A percentile compares a stretch with the other conserved stretches of the same genome.
Evolutionary conservation across 2,797 vertebrate genomes (phyloP).

Genomic region (Micropoecilia bifurca): DNA sequence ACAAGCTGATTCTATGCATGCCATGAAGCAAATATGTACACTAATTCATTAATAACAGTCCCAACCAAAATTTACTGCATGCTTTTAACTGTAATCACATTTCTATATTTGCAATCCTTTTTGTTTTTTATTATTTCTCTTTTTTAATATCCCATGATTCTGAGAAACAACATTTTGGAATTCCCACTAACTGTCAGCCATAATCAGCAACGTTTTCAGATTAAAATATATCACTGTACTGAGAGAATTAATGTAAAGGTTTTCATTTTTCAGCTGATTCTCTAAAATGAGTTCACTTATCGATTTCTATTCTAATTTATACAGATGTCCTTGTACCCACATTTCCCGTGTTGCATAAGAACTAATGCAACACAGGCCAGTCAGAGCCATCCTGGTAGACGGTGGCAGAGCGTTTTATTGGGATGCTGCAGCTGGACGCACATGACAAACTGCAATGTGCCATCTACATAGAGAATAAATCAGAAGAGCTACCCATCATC

Average conservation of each 20-base stretch:
- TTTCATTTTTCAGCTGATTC: not conserved
- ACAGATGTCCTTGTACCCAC: not conserved
- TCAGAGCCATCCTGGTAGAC: slow-evolving; percentile 51
- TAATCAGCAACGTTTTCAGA: not conserved
- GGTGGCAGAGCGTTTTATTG: slow-evolving; percentile 42
- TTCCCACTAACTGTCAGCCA: not conserved
- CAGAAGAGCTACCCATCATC: slow-evolving; percentile 56
- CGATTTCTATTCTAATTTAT: not conserved
- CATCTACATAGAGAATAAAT: slow-evolving; percentile 70
- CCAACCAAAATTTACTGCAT: not conserved
- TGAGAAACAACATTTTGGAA: not conserved
- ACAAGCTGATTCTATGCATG: not conserved
- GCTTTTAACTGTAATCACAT: not conserved
- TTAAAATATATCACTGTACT: not conserved
- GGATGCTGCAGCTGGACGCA: slow-evolving; percentile 65
- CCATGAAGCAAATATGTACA: not conserved
- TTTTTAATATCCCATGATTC: not conserved
- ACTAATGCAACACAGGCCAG: slow-evolving; percentile 43
- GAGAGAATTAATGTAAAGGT: not conserved
- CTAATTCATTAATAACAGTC: not conserved
- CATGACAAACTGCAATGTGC: slow-evolving; percentile 62
- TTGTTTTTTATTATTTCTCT: no score
- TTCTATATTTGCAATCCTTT: not conserved
- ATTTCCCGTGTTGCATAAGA: slow-evolving; percentile 19
- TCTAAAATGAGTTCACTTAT: not conserved